Conservation (phyloP, 1,140 invertebrate genomes). For the Drosophila pachea region DNA sequence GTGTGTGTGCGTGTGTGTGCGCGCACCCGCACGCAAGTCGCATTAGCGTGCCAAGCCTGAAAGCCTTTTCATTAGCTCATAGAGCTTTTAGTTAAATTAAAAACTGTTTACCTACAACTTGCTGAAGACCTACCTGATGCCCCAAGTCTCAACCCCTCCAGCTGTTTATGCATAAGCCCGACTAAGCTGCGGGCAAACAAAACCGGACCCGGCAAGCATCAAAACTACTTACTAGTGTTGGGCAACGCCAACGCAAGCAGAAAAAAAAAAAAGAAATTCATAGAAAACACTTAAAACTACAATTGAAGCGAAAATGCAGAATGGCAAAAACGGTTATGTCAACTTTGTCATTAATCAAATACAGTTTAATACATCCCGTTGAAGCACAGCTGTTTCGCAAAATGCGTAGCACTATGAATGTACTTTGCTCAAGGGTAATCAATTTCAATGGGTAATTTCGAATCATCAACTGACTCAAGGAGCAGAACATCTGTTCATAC, state of each 20-base stretch:
- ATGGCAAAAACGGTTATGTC: not conserved
- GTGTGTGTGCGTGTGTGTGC: slow-evolving; percentile 28
- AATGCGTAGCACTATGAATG: too few species aligned
- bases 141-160: not conserved
- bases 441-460: slow-evolving; percentile 16
- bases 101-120: slow-evolving; percentile 34
- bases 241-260: slow-evolving; percentile 1
- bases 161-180: not conserved
- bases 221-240: slow-evolving; percentile 5
- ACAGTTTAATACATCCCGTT: not conserved
- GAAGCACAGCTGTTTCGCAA: not conserved
- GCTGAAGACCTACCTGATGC: slow-evolving; percentile 7
- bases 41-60: slow-evolving; percentile 51
- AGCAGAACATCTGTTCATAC: too few species aligned
- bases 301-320: slow-evolving; percentile 7
- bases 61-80: slow-evolving; percentile 23
- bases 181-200: slow-evolving; percentile 5
- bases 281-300: slow-evolving; percentile 2
- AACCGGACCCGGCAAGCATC: slow-evolving; percentile 1
- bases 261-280: not conserved
- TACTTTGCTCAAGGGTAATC: not conserved
- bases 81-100: slow-evolving; percentile 69
- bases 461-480: not conserved
- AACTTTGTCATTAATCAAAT: not conserved
- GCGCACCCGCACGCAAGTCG: slow-evolving; percentile 62